Percentiles rank a stretch among this genome's conserved stretches.
These are phyloP conservation scores for Bos javanicus DNA, from an alignment of 2,113 vertebrate species.

Conservation along the genomic window DNA sequence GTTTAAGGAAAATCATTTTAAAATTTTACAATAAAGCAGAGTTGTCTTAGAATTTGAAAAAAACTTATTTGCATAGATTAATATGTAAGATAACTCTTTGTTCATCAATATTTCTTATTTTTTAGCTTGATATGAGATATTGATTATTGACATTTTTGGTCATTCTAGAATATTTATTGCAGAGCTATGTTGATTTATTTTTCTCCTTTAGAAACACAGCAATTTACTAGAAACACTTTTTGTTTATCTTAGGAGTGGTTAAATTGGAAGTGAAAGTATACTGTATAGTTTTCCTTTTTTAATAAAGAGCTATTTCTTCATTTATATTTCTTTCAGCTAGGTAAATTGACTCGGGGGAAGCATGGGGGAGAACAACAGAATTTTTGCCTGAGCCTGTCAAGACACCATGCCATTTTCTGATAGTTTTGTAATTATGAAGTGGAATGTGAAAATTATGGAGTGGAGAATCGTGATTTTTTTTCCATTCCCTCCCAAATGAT, in stretches of 20 bases:
- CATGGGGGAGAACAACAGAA: not conserved
- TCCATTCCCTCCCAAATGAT: not conserved
- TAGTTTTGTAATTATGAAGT: not conserved
- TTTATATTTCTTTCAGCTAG: not conserved
- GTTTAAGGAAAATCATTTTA: not conserved
- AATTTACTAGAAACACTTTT: conserved; percentile 6
- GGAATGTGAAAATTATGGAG: not conserved
- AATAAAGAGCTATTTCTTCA: not conserved
- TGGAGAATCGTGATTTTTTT: not conserved
- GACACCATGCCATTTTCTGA: not conserved
- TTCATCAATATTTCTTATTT: conserved; percentile 2
- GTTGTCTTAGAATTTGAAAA: not conserved
- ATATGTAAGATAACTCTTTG: not conserved
- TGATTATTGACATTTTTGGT: not conserved
- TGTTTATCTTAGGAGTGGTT: not conserved
- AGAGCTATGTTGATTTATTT: not conserved
- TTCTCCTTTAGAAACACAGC: not conserved
- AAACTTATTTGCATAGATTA: not conserved
- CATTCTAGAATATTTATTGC: not conserved
- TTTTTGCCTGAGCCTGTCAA: not conserved
- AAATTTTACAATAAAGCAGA: not conserved
- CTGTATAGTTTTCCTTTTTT: not conserved
- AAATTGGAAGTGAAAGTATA: not conserved
- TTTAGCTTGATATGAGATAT: not conserved
- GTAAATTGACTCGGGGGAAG: not conserved